A percentile compares a stretch with the other conserved stretches of the same genome.
phyloP scores from a whole-genome alignment of 1,140 invertebrate genomes.

The Drosophila leontia region DNA sequence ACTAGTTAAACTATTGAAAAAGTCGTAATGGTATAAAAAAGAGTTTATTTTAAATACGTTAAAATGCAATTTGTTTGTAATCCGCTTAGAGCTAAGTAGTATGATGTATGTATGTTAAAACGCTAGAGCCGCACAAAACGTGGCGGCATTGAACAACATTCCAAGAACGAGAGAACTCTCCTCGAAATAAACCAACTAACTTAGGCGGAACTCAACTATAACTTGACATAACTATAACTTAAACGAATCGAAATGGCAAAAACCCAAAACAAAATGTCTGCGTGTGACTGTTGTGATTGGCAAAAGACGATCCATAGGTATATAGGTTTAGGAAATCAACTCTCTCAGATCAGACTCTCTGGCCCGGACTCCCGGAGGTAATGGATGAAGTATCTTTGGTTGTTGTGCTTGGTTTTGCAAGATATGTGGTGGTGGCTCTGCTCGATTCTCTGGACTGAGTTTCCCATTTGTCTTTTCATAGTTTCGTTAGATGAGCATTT shows the following conservation, averaged over 20 bases:
- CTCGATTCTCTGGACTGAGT: conserved; percentile 55
- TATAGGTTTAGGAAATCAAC: conserved; percentile 27
- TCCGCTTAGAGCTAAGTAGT: conserved; percentile 66
- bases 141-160: conserved; percentile 62
- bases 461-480: conserved; percentile 30
- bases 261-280: conserved; percentile 66
- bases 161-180: conserved; percentile 55
- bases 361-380: conserved; percentile 39
- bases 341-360: conserved; percentile 56
- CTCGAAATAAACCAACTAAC: conserved; percentile 74
- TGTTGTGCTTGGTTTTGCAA: conserved; percentile 72
- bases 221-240: conserved; percentile 69
- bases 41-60: conserved; percentile 66
- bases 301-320: conserved; percentile 11
- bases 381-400: conserved; percentile 71
- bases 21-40: conserved; percentile 55
- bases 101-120: conserved; percentile 58
- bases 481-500: conserved; percentile 65
- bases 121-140: conserved; percentile 43
- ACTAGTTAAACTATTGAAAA: conserved; percentile 68
- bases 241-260: conserved; percentile 51
- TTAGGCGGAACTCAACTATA: conserved; percentile 74
- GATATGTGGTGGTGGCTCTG: conserved; percentile 54
- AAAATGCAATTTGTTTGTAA: conserved; percentile 80
- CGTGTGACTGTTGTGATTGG: conserved; percentile 40